These are phyloP conservation scores for Triops longicaudatus DNA, from an alignment of 1,140 invertebrate species.

Conservation along the genomic window DNA sequence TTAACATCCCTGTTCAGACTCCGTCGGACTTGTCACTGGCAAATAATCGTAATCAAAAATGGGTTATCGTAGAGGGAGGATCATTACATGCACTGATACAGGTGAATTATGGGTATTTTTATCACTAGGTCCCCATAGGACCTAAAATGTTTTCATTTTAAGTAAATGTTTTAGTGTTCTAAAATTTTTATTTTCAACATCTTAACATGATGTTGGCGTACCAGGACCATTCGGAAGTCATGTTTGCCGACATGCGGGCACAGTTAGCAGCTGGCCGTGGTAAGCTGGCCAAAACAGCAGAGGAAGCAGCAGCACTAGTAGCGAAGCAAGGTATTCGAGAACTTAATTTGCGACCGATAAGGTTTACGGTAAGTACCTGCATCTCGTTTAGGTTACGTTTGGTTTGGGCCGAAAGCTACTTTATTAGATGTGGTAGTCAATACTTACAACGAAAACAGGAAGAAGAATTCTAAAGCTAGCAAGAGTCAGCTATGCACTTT, in stretches of 20 bases:
- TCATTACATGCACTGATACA: constrained; percentile 32
- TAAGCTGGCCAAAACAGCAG: constrained; percentile 31
- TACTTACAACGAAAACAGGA: constrained; percentile 19
- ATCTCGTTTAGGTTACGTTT: constrained; percentile 21
- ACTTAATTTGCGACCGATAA: background rate
- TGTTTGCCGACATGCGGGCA: constrained; percentile 31
- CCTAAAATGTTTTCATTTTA: constrained; percentile 32
- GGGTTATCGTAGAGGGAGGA: constrained; percentile 31
- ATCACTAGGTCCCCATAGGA: constrained; percentile 26
- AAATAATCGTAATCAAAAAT: constrained; percentile 32
- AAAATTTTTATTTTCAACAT: constrained; percentile 30
- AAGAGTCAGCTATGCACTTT: constrained; percentile 9
- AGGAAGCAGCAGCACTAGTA: constrained; percentile 24
- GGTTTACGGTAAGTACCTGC: background rate
- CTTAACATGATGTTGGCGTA: constrained; percentile 23
- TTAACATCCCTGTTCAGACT: constrained; percentile 52
- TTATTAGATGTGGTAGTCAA: constrained; percentile 22
- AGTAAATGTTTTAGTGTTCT: constrained; percentile 29
- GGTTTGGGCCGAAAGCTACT: constrained; percentile 19
- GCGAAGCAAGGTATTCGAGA: background rate
- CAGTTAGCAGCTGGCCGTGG: constrained; percentile 34
- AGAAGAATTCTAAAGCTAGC: background rate
- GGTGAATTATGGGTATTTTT: background rate
- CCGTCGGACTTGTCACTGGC: constrained; percentile 19
- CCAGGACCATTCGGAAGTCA: constrained; percentile 29